These are phyloP conservation scores for Girardinus metallicus DNA, from an alignment of 2,797 vertebrate genomes.

Conservation along the genomic window DNA sequence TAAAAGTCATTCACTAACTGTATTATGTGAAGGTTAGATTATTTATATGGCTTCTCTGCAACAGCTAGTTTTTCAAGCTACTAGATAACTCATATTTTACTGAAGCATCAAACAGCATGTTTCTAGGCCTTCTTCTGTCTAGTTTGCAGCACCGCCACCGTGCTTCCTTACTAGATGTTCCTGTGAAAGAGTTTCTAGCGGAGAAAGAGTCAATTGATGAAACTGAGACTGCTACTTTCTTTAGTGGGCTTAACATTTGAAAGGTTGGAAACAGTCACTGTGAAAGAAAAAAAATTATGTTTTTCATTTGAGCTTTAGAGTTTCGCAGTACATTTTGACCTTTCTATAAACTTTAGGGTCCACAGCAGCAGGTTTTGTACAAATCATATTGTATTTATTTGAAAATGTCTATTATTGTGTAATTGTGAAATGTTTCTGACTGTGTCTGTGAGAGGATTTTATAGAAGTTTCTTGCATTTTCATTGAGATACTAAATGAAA, in stretches of 20 bases:
- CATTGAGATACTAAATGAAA: constrained; percentile 41
- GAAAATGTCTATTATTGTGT: constrained; percentile 52
- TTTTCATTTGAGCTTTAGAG: constrained; percentile 4
- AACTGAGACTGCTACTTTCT: constrained; percentile 5
- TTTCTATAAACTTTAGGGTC: constrained; percentile 34
- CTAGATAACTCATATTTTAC: constrained; percentile 50
- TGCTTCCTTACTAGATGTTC: constrained; percentile 31
- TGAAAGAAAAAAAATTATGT: constrained; percentile 17
- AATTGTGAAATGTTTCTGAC: constrained; percentile 51
- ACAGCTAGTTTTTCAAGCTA: constrained; percentile 40
- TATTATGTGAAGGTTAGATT: constrained; percentile 49
- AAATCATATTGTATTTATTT: constrained; percentile 72
- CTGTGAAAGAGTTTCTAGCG: constrained; percentile 19
- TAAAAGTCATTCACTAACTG: constrained; percentile 53
- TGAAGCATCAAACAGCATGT: constrained; percentile 35
- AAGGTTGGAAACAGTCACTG: constrained; percentile 6
- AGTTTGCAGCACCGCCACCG: constrained; percentile 28
- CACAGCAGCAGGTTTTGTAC: constrained; percentile 16
- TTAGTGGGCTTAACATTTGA: neutral
- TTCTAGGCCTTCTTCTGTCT: constrained; percentile 36
- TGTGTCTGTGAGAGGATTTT: constrained; percentile 57
- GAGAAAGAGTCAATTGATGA: constrained; percentile 29
- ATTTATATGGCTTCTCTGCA: constrained; percentile 25
- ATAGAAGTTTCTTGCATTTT: constrained; percentile 57
- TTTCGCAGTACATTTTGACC: constrained; percentile 21